Evolutionary conservation across 2,888 invertebrate genomes (phyloP), one percentile per base, ranked within the genome.

Genomic region (Falcaria lacertinaria): DNA sequence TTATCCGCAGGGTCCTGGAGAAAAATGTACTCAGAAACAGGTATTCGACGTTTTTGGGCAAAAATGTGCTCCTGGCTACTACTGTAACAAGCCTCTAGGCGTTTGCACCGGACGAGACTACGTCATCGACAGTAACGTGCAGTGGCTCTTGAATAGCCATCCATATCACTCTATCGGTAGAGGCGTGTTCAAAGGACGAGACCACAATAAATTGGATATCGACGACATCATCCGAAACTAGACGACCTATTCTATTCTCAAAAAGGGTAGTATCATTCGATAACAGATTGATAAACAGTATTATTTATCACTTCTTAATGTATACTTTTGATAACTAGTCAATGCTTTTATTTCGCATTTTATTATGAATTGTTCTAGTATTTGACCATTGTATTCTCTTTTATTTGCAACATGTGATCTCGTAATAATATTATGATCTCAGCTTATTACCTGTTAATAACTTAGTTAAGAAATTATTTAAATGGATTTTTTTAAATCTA

Each of bases 21-120:
- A 87, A 41, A 64, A 67, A n/a, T 88, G 87, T 60, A 83, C 88
- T 0, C 83, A 77, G 50, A 83, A 82, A 48, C 73, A 73, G 54
- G 67, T 69, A 33, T 64, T 64, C 46, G 83, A 87, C 48, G 54
- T 59, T 2, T 82, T 66, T 47, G 83, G 82, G 0, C 76, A 76
- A 50, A 77, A 74, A 47, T 87, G 87, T 54, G 83, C 80, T 0
- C 71, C 70, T 0, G 85, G 85, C 0, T 82, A 69, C 52, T 69
- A 73, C 54, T 87, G 87, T 66, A 65, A 83, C 60, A 69, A 68
- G 42, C 53, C 59, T 15, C 54, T 74, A 5, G 77, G 80, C 14
- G 54, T 69, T 1, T 86, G 86, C 69, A 74, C 66, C 1, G 85
- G 85, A 1, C 46, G 70, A 4, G 74, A 68, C 11, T 74, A 54